phyloP scores from a whole-genome alignment of 2,113 vertebrate species.

The Zosterops hypoxanthus region DNA sequence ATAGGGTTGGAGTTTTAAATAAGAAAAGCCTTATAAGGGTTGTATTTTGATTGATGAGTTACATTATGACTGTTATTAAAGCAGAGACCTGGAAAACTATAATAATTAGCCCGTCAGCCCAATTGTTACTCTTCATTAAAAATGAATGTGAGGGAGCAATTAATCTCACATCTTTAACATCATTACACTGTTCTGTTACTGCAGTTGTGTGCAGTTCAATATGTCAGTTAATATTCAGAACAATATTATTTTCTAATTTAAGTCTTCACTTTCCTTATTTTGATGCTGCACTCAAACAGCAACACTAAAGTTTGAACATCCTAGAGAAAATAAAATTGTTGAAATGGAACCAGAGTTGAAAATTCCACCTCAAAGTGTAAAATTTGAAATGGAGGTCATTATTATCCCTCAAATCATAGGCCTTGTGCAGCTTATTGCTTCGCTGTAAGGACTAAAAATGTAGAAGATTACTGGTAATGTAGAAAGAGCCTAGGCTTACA shows the following conservation, averaged over 20 bases:
- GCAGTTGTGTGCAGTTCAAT: slow-evolving; percentile 9
- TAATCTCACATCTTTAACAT: slow-evolving; percentile 59
- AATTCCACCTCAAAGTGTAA: background rate
- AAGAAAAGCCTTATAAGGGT: background rate
- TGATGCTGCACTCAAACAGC: background rate
- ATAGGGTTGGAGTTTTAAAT: background rate
- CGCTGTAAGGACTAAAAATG: background rate
- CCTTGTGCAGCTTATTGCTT: background rate
- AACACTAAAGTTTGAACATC: slow-evolving; percentile 3
- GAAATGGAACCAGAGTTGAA: background rate
- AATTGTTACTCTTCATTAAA: slow-evolving; percentile 72
- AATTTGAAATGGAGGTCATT: background rate
- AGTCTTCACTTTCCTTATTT: slow-evolving; percentile 49
- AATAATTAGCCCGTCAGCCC: slow-evolving; percentile 70
- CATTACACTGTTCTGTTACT: slow-evolving; percentile 40
- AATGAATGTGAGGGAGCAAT: slow-evolving; percentile 60
- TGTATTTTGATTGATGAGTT: slow-evolving; percentile 61
- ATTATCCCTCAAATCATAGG: background rate
- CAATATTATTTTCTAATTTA: slow-evolving; percentile 60
- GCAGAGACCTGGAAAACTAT: slow-evolving; percentile 31
- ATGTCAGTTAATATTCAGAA: slow-evolving; percentile 39
- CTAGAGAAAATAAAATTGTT: background rate
- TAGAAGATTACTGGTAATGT: background rate
- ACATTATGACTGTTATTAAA: slow-evolving; percentile 60
- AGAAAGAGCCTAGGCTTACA: background rate